Conservation (phyloP, 2,888 invertebrate genomes). For the Chymomyza procnemis region DNA sequence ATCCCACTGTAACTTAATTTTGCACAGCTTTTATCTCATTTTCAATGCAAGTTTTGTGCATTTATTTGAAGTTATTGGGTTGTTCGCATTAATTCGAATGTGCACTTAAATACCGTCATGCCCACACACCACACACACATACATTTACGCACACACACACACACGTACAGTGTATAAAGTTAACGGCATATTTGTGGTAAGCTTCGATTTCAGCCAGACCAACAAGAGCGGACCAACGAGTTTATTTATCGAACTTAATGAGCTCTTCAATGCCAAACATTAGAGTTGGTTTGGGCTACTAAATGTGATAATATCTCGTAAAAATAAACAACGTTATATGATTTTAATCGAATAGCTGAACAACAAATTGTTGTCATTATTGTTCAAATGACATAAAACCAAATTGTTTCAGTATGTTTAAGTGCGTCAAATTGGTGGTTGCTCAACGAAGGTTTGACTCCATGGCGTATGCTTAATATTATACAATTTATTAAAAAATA, state of each 20-base stretch:
- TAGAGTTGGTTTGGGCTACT: neutral
- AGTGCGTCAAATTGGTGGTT: neutral
- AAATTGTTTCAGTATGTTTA: conserved; percentile 1
- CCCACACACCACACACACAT: neutral
- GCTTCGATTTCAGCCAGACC: conserved; percentile 29
- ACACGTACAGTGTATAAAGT: conserved; percentile 21
- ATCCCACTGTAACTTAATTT: conserved; percentile 18
- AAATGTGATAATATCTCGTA: conserved; percentile 28
- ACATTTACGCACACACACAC: neutral
- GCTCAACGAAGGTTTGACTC: neutral
- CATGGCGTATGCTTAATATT: neutral
- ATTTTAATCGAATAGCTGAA: conserved; percentile 29
- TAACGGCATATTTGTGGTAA: conserved; percentile 33
- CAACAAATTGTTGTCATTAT: conserved; percentile 12
- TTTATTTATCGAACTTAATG: conserved; percentile 31
- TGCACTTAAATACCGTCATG: conserved; percentile 25
- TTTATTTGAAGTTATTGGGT: conserved; percentile 66
- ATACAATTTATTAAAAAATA: neutral
- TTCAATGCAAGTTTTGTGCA: conserved; percentile 29
- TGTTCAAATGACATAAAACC: conserved; percentile 1
- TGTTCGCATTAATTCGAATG: conserved; percentile 56
- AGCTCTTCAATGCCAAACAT: conserved; percentile 13
- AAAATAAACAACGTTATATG: conserved; percentile 36
- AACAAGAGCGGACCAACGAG: conserved; percentile 6
- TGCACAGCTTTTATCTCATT: conserved; percentile 27